Conservation (phyloP, 92 coral and sea anemone species). For the Porites evermanni region DNA sequence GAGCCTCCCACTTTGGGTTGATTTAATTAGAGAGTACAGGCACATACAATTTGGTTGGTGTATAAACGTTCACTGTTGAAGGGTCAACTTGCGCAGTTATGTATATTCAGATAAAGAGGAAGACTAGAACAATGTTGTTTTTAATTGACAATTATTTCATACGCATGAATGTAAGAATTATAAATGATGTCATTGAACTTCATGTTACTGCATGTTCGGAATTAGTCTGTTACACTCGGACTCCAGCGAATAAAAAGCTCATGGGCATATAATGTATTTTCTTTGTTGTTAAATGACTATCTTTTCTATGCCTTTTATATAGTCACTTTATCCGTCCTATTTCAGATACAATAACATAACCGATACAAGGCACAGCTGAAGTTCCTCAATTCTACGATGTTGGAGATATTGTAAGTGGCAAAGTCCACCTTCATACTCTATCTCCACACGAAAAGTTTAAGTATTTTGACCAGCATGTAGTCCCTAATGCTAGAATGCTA, state of each 20-base stretch:
- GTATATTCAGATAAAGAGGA: constrained; percentile 45
- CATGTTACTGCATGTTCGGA: constrained; percentile 14
- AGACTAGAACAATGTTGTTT: constrained; percentile 32
- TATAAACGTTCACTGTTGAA: constrained; percentile 36
- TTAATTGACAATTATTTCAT: constrained; percentile 28
- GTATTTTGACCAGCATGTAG: constrained; percentile 27
- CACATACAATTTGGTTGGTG: constrained; percentile 40
- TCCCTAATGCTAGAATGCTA: constrained; percentile 20
- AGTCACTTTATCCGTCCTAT: constrained; percentile 21
- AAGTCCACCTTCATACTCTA: constrained; percentile 34
- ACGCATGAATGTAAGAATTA: constrained; percentile 19
- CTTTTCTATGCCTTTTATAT: constrained; percentile 27
- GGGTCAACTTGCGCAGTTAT: constrained; percentile 45
- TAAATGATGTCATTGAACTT: constrained; percentile 9
- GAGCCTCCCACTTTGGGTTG: constrained; percentile 47
- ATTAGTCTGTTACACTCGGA: constrained; percentile 16
- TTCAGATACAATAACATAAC: constrained; percentile 20
- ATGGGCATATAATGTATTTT: constrained; percentile 23
- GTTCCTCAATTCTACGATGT: constrained; percentile 32
- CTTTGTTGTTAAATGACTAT: constrained; percentile 34
- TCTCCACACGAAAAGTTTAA: constrained; percentile 33
- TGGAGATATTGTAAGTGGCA: constrained; percentile 46
- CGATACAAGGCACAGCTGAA: constrained; percentile 28
- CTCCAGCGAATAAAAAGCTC: constrained; percentile 13
- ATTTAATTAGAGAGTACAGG: constrained; percentile 39